These are phyloP conservation scores for Mormoops blainvillei DNA, from an alignment of 2,113 vertebrate species.

Conservation along the genomic window DNA sequence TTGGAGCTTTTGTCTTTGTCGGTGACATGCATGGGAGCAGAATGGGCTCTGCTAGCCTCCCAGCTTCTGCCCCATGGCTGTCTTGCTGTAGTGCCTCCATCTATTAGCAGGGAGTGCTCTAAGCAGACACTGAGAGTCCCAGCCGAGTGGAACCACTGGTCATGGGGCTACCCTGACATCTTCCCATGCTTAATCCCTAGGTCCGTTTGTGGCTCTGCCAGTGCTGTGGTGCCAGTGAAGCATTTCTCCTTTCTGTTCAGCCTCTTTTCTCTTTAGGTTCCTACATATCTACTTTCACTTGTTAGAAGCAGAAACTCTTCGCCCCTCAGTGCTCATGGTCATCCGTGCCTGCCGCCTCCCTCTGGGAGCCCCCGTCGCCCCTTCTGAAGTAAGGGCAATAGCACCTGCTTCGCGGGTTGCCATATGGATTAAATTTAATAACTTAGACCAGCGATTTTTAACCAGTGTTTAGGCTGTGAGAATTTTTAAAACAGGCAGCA, in stretches of 20 bases:
- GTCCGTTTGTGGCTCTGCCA: not conserved
- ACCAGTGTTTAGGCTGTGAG: not conserved
- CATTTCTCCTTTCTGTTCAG: not conserved
- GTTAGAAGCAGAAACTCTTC: not conserved
- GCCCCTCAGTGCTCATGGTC: not conserved
- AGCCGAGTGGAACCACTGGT: not conserved
- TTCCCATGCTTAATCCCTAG: not conserved
- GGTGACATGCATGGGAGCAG: not conserved
- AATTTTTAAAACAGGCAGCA: not conserved
- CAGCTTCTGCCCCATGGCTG: rapidly evolving
- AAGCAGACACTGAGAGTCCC: not conserved
- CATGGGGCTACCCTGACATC: too few relatives aligned
- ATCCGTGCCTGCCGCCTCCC: not conserved
- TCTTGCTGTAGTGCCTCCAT: not conserved
- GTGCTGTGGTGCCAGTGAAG: not conserved
- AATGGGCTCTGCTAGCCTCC: not conserved
- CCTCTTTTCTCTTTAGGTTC: not conserved
- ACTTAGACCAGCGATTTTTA: not conserved
- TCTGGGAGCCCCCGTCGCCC: not conserved
- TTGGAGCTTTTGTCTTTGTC: not conserved
- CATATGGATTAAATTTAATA: not conserved
- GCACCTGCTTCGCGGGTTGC: not conserved
- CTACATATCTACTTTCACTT: not conserved
- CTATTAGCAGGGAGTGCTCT: not conserved
- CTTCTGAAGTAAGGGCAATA: not conserved